Base-by-base conservation (phyloP, 1,140 invertebrate genomes). In the Thaumatotibia leucotreta region DNA sequence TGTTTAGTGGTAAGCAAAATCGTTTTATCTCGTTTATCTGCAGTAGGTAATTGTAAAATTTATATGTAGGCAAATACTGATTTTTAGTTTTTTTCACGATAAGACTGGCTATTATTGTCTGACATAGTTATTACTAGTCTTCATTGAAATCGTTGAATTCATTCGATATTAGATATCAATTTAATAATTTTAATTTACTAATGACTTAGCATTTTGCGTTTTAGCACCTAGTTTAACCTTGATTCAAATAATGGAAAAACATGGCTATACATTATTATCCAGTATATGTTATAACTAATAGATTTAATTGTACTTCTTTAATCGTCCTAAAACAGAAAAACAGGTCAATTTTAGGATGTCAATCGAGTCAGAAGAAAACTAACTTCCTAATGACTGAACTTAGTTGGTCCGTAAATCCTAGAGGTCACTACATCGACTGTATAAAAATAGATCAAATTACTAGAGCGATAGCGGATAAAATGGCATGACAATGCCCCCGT, bases 1-100 rank as follows among this genome's bases (percentile, higher is more conserved):
- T 14, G 8, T 27, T n/a, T 29, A 29, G 11, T 27, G 23, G 23
- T 14, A 17, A 17, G 35, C 17, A 39, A 0, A 17, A 14, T 1
- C 23, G 23, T 11, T 58, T 58, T 58, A 58, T 29, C 52, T 58
- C 29, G 24, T 58, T 31, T 58, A 58, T 58, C 52, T 58, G 52
- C 52, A 58, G 24, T n/a, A n/a, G n/a, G n/a, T 39, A 9, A 39
- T 31, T 27, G 24, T 31, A 31, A 58, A 31, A 49, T 4, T 14
- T 14, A 39, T 14, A 35, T n/a, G 11, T 35, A n/a, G n/a, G 33
- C 14, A 35, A 35, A 35, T 35, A 39, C 35, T 5, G 35, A 39
- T 39, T 39, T 39, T 4, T 45, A 45, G 17, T 45, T 20, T 20
- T 45, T 6, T 20, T 20, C 17, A 20, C 39, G 39, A 45, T 45